These are phyloP conservation scores for Pitta sordida DNA, from an alignment of 2,113 vertebrate species.

Conservation along the genomic window DNA sequence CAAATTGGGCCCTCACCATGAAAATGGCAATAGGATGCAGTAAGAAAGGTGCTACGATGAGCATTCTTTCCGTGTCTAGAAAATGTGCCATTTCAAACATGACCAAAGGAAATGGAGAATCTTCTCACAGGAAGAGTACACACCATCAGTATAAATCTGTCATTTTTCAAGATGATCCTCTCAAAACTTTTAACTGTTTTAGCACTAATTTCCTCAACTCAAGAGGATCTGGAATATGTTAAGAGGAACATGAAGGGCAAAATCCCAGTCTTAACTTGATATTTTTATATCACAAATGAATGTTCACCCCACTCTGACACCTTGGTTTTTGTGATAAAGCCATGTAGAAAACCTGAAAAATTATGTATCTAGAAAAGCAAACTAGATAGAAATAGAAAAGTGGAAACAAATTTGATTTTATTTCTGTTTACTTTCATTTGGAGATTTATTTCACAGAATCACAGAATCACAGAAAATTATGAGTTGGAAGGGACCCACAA, in stretches of 20 bases:
- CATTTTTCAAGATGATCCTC: neutral
- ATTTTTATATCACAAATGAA: neutral
- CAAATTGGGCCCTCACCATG: neutral
- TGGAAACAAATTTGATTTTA: neutral
- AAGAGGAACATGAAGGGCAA: neutral
- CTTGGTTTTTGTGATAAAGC: neutral
- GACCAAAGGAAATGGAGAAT: neutral
- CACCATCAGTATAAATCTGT: neutral
- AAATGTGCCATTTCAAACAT: neutral
- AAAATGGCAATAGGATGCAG: no score
- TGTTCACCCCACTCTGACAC: neutral
- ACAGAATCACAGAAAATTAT: no score
- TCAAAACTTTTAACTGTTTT: neutral
- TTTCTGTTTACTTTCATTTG: neutral
- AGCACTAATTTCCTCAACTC: neutral
- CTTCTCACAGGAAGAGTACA: neutral
- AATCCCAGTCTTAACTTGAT: neutral
- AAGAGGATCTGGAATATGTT: neutral
- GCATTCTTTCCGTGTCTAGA: neutral
- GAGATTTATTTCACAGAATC: no score
- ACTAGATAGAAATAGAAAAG: neutral
- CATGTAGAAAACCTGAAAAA: neutral
- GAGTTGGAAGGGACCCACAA: no score
- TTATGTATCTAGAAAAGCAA: neutral
- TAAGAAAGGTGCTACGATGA: neutral